A percentile compares a stretch with the other conserved stretches of the same genome.
These are phyloP conservation scores for Harpalus rufipes DNA, from an alignment of 2,888 invertebrate genomes.

Conservation along the genomic window DNA sequence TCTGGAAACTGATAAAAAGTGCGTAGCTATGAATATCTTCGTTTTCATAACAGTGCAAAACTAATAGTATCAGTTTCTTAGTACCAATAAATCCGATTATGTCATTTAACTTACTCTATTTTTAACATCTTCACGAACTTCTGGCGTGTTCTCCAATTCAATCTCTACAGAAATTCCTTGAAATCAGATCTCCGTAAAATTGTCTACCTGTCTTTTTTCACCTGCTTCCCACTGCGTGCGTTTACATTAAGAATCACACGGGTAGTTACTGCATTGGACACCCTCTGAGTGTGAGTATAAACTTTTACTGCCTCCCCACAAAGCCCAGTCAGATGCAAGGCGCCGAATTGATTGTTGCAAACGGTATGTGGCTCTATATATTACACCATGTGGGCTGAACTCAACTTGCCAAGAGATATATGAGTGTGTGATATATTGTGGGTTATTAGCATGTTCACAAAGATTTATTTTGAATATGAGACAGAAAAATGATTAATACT, in stretches of 20 bases:
- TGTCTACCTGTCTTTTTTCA: neutral
- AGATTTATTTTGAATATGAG: neutral
- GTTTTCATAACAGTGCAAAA: no score
- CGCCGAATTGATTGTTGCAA: conserved; percentile 64
- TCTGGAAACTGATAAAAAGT: no score
- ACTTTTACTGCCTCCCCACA: conserved; percentile 57
- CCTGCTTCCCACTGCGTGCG: conserved; percentile 51
- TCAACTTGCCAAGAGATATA: neutral
- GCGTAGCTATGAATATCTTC: no score
- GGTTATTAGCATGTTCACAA: neutral
- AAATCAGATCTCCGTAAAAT: neutral
- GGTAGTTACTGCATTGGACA: conserved; percentile 52
- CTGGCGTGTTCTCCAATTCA: no score
- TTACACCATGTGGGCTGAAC: conserved; percentile 25
- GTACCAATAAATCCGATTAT: no score
- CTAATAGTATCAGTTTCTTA: no score
- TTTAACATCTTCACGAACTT: no score
- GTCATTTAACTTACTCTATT: no score
- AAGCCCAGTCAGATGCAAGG: conserved; percentile 60
- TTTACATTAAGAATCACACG: conserved; percentile 57
- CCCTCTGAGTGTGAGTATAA: conserved; percentile 64
- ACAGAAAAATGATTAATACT: no score
- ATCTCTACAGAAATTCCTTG: no score
- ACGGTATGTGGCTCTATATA: conserved; percentile 64
- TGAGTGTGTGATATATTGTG: neutral